Evolutionary conservation across 2,797 vertebrate genomes (phyloP).

Genomic region (Coendou prehensilis): DNA sequence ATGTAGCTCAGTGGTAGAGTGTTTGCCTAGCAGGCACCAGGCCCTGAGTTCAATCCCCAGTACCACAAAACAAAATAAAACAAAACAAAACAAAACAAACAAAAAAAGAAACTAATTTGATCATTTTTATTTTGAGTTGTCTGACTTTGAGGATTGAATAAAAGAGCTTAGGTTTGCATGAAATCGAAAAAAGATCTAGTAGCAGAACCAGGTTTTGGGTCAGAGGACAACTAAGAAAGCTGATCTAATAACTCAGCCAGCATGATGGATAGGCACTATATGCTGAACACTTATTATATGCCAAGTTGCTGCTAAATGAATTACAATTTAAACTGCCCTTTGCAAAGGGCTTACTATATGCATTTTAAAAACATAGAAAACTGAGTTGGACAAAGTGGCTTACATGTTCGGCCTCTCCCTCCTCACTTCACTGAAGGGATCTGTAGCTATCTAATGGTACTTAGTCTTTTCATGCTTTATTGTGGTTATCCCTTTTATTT

Average conservation of each 20-base stretch:
- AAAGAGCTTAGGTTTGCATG: background rate
- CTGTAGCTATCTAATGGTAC: background rate
- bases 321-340: background rate
- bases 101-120: background rate
- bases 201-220: background rate
- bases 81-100: too few species aligned
- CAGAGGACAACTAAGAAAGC: background rate
- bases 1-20: background rate
- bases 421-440: background rate
- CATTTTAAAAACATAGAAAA: background rate
- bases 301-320: background rate
- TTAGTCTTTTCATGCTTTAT: background rate
- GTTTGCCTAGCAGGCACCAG: background rate
- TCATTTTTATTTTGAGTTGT: constrained; percentile 22
- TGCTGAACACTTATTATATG: background rate
- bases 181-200: background rate
- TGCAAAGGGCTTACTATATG: background rate
- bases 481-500: background rate
- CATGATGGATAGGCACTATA: background rate
- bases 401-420: background rate
- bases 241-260: background rate
- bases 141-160: background rate
- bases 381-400: background rate
- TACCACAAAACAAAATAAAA: background rate
- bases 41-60: background rate